Conservation (phyloP, 2,113 vertebrate species). For the Tapirus terrestris region DNA sequence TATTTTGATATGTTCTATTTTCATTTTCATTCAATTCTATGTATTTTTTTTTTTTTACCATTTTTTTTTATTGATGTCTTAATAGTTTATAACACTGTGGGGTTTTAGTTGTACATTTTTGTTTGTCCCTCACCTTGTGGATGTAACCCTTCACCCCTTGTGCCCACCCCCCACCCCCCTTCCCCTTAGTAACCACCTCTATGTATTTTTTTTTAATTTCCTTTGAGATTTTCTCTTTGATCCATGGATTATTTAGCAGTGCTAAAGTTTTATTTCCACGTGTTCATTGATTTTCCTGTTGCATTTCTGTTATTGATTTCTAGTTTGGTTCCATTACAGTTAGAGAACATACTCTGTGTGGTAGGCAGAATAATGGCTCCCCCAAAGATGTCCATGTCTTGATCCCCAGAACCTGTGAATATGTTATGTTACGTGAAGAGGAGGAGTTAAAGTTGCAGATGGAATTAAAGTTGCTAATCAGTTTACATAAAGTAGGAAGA, state of each 20-base stretch:
- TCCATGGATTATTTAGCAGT: background rate
- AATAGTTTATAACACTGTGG: too few relatives aligned
- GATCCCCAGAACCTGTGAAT: background rate
- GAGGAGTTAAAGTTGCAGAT: background rate
- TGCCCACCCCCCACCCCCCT: too few relatives aligned
- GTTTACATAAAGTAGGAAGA: background rate
- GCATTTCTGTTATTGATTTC: background rate
- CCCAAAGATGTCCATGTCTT: background rate
- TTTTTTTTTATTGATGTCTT: too few relatives aligned
- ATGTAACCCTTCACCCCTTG: too few relatives aligned
- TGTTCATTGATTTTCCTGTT: constrained; percentile 22
- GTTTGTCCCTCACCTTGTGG: too few relatives aligned
- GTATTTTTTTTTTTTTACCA: background rate
- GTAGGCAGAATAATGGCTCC: background rate
- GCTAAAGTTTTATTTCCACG: background rate
- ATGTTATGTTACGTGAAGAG: background rate
- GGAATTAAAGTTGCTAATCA: background rate
- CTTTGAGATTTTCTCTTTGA: background rate
- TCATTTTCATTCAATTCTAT: background rate
- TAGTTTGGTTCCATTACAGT: background rate
- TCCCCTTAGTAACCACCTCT: too few relatives aligned
- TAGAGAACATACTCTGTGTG: background rate
- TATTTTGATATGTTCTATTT: constrained; percentile 4
- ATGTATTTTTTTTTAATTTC: background rate
- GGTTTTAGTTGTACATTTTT: too few relatives aligned